Evolutionary conservation across 2,888 invertebrate species (phyloP).

Genomic region (Drosophila robusta): DNA sequence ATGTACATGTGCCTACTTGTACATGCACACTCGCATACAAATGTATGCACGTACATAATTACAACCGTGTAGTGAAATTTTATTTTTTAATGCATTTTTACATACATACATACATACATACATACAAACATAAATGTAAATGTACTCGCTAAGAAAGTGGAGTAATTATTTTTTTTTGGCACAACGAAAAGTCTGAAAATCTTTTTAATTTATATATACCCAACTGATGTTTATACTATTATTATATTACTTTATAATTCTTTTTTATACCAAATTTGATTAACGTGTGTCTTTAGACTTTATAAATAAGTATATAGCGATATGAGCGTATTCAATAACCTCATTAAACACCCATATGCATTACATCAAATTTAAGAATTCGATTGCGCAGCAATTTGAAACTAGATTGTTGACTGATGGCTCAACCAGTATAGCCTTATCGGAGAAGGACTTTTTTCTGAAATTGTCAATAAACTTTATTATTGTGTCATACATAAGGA

Average conservation of each 20-base stretch:
- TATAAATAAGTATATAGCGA: conserved; percentile 14
- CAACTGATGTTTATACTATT: conserved; percentile 42
- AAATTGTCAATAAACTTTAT: conserved; percentile 20
- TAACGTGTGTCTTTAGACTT: conserved; percentile 30
- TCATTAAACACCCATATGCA: conserved; percentile 9
- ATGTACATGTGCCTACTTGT: neutral
- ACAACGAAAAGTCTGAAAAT: conserved; percentile 76
- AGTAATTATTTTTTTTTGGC: conserved; percentile 62
- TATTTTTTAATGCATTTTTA: conserved; percentile 35
- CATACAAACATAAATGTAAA: conserved; percentile 2
- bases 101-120: conserved; percentile 8
- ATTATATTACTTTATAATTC: conserved; percentile 29
- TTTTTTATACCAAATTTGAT: conserved; percentile 54
- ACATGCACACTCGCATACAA: no score
- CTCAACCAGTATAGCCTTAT: conserved; percentile 36
- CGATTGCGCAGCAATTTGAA: conserved; percentile 52
- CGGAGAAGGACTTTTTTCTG: conserved; percentile 22
- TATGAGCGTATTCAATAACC: conserved; percentile 9
- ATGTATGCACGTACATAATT: neutral
- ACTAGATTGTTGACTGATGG: conserved; percentile 34
- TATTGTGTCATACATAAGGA: conserved; percentile 25
- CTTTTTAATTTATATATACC: conserved; percentile 59
- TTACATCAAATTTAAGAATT: conserved; percentile 21
- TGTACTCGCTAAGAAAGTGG: conserved; percentile 35
- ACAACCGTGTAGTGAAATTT: conserved; percentile 46